Evolutionary conservation across 1,140 invertebrate genomes (phyloP), one percentile per base, ranked within the genome.

Genomic region (Bombus consobrinus): DNA sequence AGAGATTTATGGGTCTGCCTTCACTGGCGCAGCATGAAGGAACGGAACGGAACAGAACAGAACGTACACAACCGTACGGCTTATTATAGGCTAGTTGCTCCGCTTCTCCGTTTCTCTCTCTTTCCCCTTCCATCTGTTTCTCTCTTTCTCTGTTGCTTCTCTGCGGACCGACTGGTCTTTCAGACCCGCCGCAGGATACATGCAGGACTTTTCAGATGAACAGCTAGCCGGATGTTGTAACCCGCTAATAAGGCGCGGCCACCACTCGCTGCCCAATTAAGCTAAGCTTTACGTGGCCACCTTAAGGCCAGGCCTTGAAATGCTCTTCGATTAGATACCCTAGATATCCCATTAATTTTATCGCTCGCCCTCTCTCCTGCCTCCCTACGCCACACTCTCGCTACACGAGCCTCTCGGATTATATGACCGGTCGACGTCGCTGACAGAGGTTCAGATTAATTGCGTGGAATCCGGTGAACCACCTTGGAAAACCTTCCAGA

Each of bases 1-100:
- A 86, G 93, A 95, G 94, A 95, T 95, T 95, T 95, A 95, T 95
- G 93, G 92, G 93, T 95, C 94, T 95, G 92, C 94, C 94, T 95
- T 94, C 89, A 93, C 94, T 94, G 93, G 93, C 93, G 89, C 94
- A 93, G 93, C 92, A 93, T 94, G 93, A 94, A 95, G 93, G 93
- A 94, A 94, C 93, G 90, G 92, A 94, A 94, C 94, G 91, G 92
- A 94, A 94, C 92, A 92, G 92, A 92, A 92, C 91, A 92, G 92
- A 93, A 93, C 91, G 87, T 93, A 93, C 93, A 94, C 92, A 93
- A 93, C 87, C 92, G 90, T 93, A 75, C 86, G 89, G 93, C 93
- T 95, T 95, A 95, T 95, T 95, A 95, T 95, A 95, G 94, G 94
- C 93, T 92, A 93, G 90, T 92, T 90, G 91, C 91, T 93, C 92